These are phyloP conservation scores for Bos javanicus DNA, from an alignment of 2,113 vertebrate species.

Conservation along the genomic window DNA sequence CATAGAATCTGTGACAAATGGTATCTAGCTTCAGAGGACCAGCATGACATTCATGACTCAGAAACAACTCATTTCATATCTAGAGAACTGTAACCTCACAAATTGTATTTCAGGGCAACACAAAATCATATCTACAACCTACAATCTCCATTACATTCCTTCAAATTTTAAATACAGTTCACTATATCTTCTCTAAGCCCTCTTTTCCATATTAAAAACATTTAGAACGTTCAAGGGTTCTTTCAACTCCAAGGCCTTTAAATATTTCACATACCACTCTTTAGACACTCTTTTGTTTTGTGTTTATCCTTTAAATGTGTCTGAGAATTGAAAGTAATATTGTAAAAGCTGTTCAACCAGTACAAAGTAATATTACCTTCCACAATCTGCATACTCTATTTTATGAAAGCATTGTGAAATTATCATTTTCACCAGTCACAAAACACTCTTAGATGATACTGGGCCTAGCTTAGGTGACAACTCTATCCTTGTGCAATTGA, in stretches of 20 bases:
- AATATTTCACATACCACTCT: not conserved
- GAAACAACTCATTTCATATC: not conserved
- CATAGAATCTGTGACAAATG: not conserved
- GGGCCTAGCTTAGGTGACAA: not conserved
- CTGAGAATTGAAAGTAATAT: not conserved
- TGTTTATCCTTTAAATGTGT: constrained; percentile 1
- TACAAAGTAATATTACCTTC: not conserved
- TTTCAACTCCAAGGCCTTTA: not conserved
- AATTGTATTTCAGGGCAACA: not conserved
- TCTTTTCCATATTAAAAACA: not conserved
- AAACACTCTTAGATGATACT: constrained; percentile 7
- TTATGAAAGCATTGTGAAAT: not conserved
- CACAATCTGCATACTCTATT: not conserved
- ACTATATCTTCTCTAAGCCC: not conserved
- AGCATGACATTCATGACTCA: not conserved
- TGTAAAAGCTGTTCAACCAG: not conserved
- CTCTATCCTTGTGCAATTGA: not conserved
- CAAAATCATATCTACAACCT: not conserved
- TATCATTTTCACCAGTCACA: not conserved
- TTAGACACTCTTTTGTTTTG: not conserved
- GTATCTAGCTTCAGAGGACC: not conserved
- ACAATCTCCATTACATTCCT: not conserved
- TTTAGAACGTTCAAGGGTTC: not conserved
- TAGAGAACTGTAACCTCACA: not conserved
- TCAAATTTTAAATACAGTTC: not conserved